Conservation (phyloP, 2,888 invertebrate genomes). For the Volucella bombylans region DNA sequence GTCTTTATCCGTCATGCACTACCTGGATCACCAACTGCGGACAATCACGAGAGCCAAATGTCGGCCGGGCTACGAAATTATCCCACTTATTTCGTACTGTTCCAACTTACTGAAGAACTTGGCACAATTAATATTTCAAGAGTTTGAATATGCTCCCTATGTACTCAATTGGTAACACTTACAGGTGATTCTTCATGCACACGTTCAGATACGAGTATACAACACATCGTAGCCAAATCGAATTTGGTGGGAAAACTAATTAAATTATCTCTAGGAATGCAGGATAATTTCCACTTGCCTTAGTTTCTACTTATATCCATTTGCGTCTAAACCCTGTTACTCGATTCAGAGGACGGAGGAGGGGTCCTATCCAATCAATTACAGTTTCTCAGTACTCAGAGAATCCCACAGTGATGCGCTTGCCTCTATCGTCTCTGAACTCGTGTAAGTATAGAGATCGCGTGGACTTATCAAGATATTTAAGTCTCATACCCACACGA, state of each 20-base stretch:
- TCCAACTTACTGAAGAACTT: too few relatives aligned
- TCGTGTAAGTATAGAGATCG: slow-evolving; percentile 38
- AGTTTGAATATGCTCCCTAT: too few relatives aligned
- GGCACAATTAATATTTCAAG: too few relatives aligned
- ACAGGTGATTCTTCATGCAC: slow-evolving; percentile 25
- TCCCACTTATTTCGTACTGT: too few relatives aligned
- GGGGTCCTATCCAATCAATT: slow-evolving; percentile 65
- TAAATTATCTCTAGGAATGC: slow-evolving; percentile 63
- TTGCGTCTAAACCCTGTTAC: too few relatives aligned
- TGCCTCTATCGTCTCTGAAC: neutral
- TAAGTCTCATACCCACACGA: slow-evolving; percentile 36
- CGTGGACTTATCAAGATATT: slow-evolving; percentile 67
- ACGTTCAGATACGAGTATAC: neutral
- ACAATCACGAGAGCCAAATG: too few relatives aligned
- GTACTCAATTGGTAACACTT: too few relatives aligned
- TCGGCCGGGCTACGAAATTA: too few relatives aligned
- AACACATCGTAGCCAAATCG: slow-evolving; percentile 54
- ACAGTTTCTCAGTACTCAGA: slow-evolving; percentile 46
- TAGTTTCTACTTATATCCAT: slow-evolving; percentile 7
- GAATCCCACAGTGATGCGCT: slow-evolving; percentile 50
- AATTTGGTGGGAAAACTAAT: slow-evolving; percentile 68
- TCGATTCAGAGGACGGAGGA: too few relatives aligned
- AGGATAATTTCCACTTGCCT: slow-evolving; percentile 50
- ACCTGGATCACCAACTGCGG: too few relatives aligned
- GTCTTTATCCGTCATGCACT: too few relatives aligned